A percentile compares a stretch with the other conserved stretches of the same genome.
Evolutionary conservation across 2,113 vertebrate genomes (phyloP).

Genomic region (Microcebus lehilahytsara): DNA sequence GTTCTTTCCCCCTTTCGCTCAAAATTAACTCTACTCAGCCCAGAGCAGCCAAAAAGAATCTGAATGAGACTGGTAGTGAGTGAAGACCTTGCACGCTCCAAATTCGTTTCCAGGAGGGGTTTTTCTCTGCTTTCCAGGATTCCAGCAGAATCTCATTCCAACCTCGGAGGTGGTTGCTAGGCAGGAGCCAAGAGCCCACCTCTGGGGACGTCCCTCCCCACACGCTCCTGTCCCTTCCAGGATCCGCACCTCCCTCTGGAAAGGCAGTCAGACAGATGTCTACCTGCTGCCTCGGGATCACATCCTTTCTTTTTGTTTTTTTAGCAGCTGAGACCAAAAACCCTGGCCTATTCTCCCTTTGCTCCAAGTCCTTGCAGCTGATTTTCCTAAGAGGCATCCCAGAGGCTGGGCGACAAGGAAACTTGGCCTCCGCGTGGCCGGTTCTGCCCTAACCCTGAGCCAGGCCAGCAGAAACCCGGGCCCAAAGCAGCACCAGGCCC

Average conservation of each 20-base stretch:
- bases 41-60: neutral
- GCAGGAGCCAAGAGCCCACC: neutral
- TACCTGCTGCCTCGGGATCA: neutral
- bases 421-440: neutral
- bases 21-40: constrained; percentile 54
- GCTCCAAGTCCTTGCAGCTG: neutral
- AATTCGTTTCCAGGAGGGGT: neutral
- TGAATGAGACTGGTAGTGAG: accelerated
- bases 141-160: neutral
- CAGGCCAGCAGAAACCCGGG: constrained; percentile 3
- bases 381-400: constrained; percentile 64
- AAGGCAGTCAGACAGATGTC: neutral
- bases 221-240: neutral
- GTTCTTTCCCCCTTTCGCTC: neutral
- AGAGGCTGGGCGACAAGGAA: constrained; percentile 32
- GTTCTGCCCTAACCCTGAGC: neutral
- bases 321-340: neutral
- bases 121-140: constrained; percentile 59
- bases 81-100: neutral
- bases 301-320: neutral
- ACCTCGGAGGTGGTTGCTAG: neutral
- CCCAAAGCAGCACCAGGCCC: neutral
- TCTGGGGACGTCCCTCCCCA: neutral
- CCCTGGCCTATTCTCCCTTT: neutral
- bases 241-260: neutral